These are phyloP conservation scores for Intellagama lesueurii DNA, from an alignment of 2,797 vertebrate genomes.

Conservation along the genomic window DNA sequence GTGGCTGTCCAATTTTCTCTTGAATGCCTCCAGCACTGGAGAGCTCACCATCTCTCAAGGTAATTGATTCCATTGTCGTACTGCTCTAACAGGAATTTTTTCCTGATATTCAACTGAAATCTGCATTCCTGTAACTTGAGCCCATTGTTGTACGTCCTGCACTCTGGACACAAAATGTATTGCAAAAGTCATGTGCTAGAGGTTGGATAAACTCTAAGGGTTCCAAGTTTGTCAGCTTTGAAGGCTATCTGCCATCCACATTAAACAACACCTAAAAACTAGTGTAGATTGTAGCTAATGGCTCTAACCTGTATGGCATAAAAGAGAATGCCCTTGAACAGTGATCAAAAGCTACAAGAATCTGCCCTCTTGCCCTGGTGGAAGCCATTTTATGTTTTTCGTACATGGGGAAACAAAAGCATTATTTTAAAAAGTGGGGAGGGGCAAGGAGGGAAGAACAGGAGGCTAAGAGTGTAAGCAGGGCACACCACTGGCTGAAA, in stretches of 20 bases:
- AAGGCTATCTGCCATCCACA: not conserved
- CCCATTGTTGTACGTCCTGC: too few relatives aligned
- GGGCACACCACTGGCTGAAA: not conserved
- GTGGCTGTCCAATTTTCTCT: too few relatives aligned
- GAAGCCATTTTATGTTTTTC: slow-evolving; percentile 10
- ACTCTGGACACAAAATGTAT: not conserved
- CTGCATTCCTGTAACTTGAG: too few relatives aligned
- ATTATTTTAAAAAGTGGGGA: not conserved
- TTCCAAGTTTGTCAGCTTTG: not conserved
- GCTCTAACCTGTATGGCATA: not conserved
- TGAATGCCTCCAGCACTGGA: too few relatives aligned
- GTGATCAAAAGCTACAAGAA: not conserved
- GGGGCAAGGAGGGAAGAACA: slow-evolving; percentile 2
- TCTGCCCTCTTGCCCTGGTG: not conserved
- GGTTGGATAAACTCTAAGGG: slow-evolving; percentile 6
- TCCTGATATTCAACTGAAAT: too few relatives aligned
- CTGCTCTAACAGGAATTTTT: too few relatives aligned
- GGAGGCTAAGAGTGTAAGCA: not conserved
- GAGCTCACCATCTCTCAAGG: too few relatives aligned
- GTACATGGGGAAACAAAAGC: not conserved
- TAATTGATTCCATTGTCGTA: too few relatives aligned
- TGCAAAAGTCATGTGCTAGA: not conserved
- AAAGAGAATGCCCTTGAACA: not conserved
- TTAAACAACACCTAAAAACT: not conserved
- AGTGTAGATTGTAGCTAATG: not conserved